Percentiles rank a stretch among this genome's conserved stretches.
Conservation (phyloP, 2,797 vertebrate species). For the Clarias platycephalus region DNA sequence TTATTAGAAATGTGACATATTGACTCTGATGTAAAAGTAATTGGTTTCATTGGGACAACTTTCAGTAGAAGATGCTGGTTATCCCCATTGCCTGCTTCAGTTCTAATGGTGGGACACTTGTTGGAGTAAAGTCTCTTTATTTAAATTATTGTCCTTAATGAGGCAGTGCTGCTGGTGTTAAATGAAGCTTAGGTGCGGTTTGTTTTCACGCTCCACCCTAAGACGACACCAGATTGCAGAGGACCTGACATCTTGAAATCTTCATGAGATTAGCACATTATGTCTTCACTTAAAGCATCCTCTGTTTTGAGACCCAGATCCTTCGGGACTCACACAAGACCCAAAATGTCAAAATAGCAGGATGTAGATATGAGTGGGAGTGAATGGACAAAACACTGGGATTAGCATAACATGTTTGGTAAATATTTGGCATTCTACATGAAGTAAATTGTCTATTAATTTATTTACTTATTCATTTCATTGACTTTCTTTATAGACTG, state of each 20-base stretch:
- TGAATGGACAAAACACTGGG: not conserved
- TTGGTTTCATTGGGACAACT: slow-evolving; percentile 75
- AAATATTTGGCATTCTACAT: too few relatives aligned
- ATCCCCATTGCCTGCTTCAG: slow-evolving; percentile 21
- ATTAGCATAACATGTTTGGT: not conserved
- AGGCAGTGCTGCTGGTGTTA: slow-evolving; percentile 18
- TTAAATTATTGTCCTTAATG: slow-evolving; percentile 61
- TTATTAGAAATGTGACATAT: slow-evolving; percentile 69
- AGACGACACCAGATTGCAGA: not conserved
- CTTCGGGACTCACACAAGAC: not conserved
- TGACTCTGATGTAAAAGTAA: slow-evolving; percentile 66
- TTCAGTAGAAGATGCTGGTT: slow-evolving; percentile 54
- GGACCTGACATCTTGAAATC: slow-evolving; percentile 9
- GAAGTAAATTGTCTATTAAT: not conserved
- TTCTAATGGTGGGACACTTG: slow-evolving; percentile 54
- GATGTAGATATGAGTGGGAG: not conserved
- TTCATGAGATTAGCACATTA: not conserved
- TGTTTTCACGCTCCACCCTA: not conserved
- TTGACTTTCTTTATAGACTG: not conserved
- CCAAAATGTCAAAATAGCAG: not conserved
- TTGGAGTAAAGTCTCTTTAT: slow-evolving; percentile 59
- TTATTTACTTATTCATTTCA: not conserved
- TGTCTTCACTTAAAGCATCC: slow-evolving; percentile 23
- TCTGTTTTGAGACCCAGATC: slow-evolving; percentile 48
- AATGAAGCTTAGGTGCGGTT: slow-evolving; percentile 6